Base-by-base conservation (phyloP, 1,140 invertebrate species). In the Cherax destructor region DNA sequence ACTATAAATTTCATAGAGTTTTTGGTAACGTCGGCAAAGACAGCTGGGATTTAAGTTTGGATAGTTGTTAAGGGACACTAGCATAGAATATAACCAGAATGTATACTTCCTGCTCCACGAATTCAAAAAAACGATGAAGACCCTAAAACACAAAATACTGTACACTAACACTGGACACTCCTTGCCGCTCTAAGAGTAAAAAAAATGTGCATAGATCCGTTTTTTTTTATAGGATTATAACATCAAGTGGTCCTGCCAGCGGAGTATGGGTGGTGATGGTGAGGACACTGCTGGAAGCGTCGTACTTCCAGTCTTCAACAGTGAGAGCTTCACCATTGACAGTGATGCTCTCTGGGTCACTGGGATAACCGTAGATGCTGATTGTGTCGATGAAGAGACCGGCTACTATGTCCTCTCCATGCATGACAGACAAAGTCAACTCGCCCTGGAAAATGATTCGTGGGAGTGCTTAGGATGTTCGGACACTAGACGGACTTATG, bases 371-470 rank as follows among this genome's bases (percentile, higher is more conserved):
- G 56, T 65, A 47, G 52, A 83, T 65, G 49, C 65, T 24, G 11
- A 83, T 24, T 9, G 52, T 83, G 21, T 83, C 81, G 49, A 59
- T 13, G 81, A 61, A 65, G 49, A 83, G 56, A 16, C 81, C 81
- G 3, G 81, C 81, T 52, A 83, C 81, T 10, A n/a, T 52, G 24
- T 59, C 81, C 61, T 83, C 56, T 9, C 81, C 81, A 56, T 83
- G 81, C 81, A 83, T 83, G 7, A 83, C 41, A 49, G 16, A 18
- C 49, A 41, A n/a, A 16, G 81, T 83, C 81, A 83, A n/a, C 47
- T 59, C 24, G 9, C 41, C 81, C 81, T 83, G 81, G 3, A 41
- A 41, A 41, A 41, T 41, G 30, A 41, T 41, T 41, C 30, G 30
- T 41, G 30, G 30, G 0, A 21, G 24, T 79, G 11, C 7, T 9